Conservation (phyloP, 2,888 invertebrate species). For the Baccha elongata region DNA sequence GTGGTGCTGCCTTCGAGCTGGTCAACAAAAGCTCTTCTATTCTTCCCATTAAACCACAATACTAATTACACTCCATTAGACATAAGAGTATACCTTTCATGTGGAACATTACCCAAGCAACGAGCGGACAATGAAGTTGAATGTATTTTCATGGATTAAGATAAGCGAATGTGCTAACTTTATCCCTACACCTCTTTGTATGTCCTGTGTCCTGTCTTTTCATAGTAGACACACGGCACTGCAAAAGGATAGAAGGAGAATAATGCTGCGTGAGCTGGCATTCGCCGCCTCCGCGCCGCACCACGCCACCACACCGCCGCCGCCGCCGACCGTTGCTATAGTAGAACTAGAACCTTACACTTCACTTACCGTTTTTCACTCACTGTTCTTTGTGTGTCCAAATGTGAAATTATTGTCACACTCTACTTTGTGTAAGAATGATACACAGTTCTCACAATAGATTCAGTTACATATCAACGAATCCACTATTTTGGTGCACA, state of each 20-base stretch:
- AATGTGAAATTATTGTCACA: conserved; percentile 68
- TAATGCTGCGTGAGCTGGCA: conserved; percentile 35
- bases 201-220: conserved; percentile 32
- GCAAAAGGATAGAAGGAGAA: conserved; percentile 23
- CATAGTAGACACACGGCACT: conserved; percentile 23
- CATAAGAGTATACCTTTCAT: conserved; percentile 67
- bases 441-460: conserved; percentile 39
- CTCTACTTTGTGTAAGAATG: conserved; percentile 18
- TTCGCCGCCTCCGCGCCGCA: too few relatives aligned
- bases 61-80: conserved; percentile 73
- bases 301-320: too few relatives aligned
- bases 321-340: too few relatives aligned
- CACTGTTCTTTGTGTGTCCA: conserved; percentile 27
- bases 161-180: conserved; percentile 70
- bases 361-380: conserved; percentile 44
- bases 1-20: conserved; percentile 3
- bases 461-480: conserved; percentile 48
- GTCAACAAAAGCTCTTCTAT: conserved; percentile 58
- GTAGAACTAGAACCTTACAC: too few relatives aligned
- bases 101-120: conserved; percentile 70
- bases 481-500: conserved; percentile 16
- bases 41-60: conserved; percentile 39
- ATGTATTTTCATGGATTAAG: conserved; percentile 72
- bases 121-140: conserved; percentile 72
- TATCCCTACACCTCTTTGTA: conserved; percentile 18